Percentiles rank a stretch among this genome's conserved stretches.
These are phyloP conservation scores for Chouioia cunea DNA, from an alignment of 2,888 invertebrate species.

Conservation along the genomic window DNA sequence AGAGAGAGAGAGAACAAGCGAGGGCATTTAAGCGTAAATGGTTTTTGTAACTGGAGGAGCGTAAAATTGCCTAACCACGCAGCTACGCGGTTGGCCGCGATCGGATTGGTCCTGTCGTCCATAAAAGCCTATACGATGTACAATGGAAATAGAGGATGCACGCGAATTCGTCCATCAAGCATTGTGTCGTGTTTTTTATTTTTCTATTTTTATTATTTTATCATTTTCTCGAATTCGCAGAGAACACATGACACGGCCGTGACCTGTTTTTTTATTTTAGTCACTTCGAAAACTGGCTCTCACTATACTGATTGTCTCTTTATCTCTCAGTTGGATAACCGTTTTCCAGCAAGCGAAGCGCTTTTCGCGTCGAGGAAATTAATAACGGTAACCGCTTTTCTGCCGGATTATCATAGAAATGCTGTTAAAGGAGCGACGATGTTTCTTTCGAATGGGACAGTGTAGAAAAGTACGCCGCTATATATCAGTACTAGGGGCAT, in stretches of 20 bases:
- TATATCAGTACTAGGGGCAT: conserved; percentile 10
- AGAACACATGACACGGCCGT: conserved; percentile 22
- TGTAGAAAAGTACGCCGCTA: not conserved
- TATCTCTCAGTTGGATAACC: not conserved
- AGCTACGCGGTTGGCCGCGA: conserved; percentile 61
- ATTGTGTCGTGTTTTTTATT: too few relatives aligned
- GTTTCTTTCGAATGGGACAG: conserved; percentile 18
- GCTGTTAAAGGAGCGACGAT: conserved; percentile 7
- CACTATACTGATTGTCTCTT: conserved; percentile 38
- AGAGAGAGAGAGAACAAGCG: conserved; percentile 50
- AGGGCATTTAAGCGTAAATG: conserved; percentile 67
- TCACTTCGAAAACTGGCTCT: conserved; percentile 27
- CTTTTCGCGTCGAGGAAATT: conserved; percentile 18
- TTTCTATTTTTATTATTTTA: too few relatives aligned
- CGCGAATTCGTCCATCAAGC: conserved; percentile 29
- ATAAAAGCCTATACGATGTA: conserved; percentile 55
- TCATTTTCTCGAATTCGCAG: too few relatives aligned
- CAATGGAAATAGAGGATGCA: not conserved
- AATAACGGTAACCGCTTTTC: conserved; percentile 11
- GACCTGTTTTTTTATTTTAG: conserved; percentile 28
- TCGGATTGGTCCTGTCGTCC: conserved; percentile 61
- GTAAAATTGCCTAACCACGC: conserved; percentile 68
- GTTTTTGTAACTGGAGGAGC: conserved; percentile 68
- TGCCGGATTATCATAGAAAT: conserved; percentile 25
- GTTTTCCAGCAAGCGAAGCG: not conserved